Evolutionary conservation across 2,888 invertebrate genomes (phyloP).

Genomic region (Mythimna pallens): DNA sequence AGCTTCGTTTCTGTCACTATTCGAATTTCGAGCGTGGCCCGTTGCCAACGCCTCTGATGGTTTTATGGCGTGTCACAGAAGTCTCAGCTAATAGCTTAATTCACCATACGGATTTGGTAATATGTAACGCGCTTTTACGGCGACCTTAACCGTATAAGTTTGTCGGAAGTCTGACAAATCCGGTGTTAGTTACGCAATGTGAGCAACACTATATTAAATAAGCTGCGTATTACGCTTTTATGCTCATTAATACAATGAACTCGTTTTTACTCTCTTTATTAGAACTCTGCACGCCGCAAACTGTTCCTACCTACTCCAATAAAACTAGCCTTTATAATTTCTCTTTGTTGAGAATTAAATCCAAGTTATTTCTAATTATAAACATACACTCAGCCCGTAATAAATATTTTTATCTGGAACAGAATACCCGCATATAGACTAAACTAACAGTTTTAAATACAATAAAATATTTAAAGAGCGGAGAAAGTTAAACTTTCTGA

Average conservation of each 20-base stretch:
- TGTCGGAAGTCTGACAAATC: slow-evolving; percentile 22
- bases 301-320: slow-evolving; percentile 47
- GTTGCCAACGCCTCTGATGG: slow-evolving; percentile 82
- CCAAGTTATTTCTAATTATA: neutral
- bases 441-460: slow-evolving; percentile 36
- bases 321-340: slow-evolving; percentile 6
- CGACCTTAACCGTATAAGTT: slow-evolving; percentile 39
- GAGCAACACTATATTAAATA: neutral
- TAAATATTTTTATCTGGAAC: slow-evolving; percentile 32
- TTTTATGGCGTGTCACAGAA: slow-evolving; percentile 79
- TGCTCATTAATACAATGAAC: slow-evolving; percentile 9
- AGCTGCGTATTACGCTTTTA: slow-evolving; percentile 2
- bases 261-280: slow-evolving; percentile 24
- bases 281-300: slow-evolving; percentile 28
- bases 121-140: slow-evolving; percentile 38
- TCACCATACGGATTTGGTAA: slow-evolving; percentile 59
- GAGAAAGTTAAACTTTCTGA: slow-evolving; percentile 57
- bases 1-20: slow-evolving; percentile 78
- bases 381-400: neutral
- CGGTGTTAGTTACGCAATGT: slow-evolving; percentile 18
- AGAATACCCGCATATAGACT: slow-evolving; percentile 29
- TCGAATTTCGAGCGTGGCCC: slow-evolving; percentile 80
- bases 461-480: slow-evolving; percentile 39
- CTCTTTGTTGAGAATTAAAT: neutral
- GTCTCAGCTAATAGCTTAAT: slow-evolving; percentile 78